Evolutionary conservation across 2,797 vertebrate genomes (phyloP).

Genomic region (Sebastes nivosus): DNA sequence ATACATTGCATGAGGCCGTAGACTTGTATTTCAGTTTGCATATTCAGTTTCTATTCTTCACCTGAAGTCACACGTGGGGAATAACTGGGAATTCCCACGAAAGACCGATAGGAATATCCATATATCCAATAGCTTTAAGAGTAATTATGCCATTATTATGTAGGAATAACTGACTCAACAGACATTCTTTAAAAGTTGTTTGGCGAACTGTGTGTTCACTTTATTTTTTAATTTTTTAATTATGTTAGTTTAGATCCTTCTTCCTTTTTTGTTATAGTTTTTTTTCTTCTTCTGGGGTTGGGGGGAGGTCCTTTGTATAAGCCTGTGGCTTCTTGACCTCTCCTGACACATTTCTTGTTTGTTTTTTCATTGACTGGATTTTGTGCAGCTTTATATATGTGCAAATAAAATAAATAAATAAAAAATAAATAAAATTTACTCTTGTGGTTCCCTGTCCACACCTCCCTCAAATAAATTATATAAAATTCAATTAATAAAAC

Average conservation of each 20-base stretch:
- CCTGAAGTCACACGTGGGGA: constrained; percentile 40
- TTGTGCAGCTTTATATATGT: too few species aligned
- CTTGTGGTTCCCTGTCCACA: background rate
- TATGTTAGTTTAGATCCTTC: too few species aligned
- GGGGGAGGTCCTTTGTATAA: too few species aligned
- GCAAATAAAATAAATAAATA: too few species aligned
- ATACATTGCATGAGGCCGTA: background rate
- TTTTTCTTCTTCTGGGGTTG: too few species aligned
- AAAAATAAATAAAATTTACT: background rate
- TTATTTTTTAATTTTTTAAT: too few species aligned
- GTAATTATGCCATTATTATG: background rate
- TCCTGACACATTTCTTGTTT: too few species aligned
- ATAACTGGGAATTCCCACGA: constrained; percentile 35
- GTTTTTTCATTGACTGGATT: too few species aligned
- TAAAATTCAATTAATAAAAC: background rate
- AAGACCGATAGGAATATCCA: background rate
- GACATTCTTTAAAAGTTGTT: background rate
- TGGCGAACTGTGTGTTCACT: too few species aligned
- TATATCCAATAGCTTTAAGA: background rate
- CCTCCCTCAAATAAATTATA: background rate
- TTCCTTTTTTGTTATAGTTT: too few species aligned
- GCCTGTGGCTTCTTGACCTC: too few species aligned
- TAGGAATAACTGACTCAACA: background rate
- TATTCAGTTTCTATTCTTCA: constrained; percentile 16
- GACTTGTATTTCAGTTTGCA: background rate